Percentiles rank a stretch among this genome's conserved stretches.
phyloP scores from a whole-genome alignment of 30 jellyfish, hydroid and myxozoan genomes.

The Cassiopea andromeda region DNA sequence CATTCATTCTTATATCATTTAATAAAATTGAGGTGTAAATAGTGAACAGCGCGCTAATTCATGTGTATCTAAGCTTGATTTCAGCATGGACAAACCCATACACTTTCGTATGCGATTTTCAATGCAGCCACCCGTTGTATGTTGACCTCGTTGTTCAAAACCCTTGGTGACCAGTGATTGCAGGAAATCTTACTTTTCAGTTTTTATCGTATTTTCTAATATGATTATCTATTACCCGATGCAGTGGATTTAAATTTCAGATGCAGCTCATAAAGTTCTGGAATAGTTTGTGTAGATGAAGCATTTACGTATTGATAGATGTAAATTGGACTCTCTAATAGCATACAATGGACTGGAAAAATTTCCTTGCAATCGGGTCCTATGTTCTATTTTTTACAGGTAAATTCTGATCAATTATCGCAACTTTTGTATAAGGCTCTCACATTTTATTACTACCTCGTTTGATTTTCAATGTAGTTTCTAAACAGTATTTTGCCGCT shows the following conservation, averaged over 20 bases:
- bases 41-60: slow-evolving; percentile 15
- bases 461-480: neutral
- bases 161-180: slow-evolving; percentile 42
- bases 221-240: neutral
- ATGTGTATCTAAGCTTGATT: neutral
- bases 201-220: neutral
- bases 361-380: slow-evolving; percentile 2
- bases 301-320: slow-evolving; percentile 17
- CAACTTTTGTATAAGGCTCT: neutral
- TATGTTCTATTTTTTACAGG: slow-evolving; percentile 40
- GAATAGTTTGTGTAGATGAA: neutral
- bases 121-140: slow-evolving; percentile 58
- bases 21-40: no score
- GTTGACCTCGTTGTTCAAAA: slow-evolving; percentile 58
- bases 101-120: slow-evolving; percentile 12
- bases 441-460: neutral
- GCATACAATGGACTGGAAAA: slow-evolving; percentile 49
- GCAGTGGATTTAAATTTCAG: neutral
- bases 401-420: neutral
- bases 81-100: slow-evolving; percentile 2
- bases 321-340: slow-evolving; percentile 5
- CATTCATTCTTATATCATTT: no score
- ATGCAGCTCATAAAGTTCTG: neutral
- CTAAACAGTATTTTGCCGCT: neutral
- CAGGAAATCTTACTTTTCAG: slow-evolving; percentile 1